phyloP scores from a whole-genome alignment of 2,113 vertebrate species.

The Periophthalmodon schlosseri region DNA sequence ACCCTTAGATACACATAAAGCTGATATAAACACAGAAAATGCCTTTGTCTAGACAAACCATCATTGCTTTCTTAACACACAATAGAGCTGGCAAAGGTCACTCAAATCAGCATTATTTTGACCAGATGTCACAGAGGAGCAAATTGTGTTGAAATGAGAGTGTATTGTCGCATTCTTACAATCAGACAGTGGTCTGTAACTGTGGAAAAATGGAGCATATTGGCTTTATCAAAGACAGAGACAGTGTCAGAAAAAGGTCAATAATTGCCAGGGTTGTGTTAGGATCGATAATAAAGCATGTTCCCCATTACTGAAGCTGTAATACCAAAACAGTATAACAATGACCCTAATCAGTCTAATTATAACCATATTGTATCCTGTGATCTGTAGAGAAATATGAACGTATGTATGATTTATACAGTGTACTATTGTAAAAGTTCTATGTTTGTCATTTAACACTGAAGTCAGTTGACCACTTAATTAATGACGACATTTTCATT shows the following conservation, averaged over 20 bases:
- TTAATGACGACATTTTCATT: conserved; percentile 23
- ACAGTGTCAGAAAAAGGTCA: conserved; percentile 59
- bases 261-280: conserved; percentile 46
- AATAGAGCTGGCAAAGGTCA: conserved; percentile 53
- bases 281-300: conserved; percentile 66
- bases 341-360: background rate
- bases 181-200: conserved; percentile 54
- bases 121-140: conserved; percentile 62
- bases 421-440: background rate
- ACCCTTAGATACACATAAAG: conserved; percentile 72
- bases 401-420: background rate
- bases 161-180: conserved; percentile 51
- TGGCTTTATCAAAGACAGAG: conserved; percentile 52
- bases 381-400: background rate
- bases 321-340: conserved; percentile 6
- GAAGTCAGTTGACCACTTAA: background rate
- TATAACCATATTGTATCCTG: conserved; percentile 1
- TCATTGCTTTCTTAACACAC: conserved; percentile 52
- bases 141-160: conserved; percentile 62
- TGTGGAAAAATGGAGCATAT: conserved; percentile 61
- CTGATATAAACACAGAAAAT: background rate
- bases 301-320: conserved; percentile 50
- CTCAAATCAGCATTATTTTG: conserved; percentile 59
- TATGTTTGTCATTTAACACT: background rate
- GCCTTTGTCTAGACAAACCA: conserved; percentile 32